Percentiles rank a stretch among this genome's conserved stretches.
Evolutionary conservation across 2,888 invertebrate genomes (phyloP).

Genomic region (Anoplius nigerrimus): DNA sequence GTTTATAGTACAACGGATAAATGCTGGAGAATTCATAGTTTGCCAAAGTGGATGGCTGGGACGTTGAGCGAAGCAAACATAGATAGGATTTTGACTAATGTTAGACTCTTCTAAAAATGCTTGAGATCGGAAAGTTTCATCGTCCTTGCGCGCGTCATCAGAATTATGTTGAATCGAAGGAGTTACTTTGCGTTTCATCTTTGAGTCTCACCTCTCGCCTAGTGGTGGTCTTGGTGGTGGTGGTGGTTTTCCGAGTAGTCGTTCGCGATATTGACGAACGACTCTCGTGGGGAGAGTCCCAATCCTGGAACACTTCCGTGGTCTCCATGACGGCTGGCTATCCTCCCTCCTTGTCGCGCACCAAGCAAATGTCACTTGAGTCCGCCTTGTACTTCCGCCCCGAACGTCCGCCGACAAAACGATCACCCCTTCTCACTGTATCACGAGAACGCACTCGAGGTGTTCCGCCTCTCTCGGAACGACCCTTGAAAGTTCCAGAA

Average conservation of each 20-base stretch:
- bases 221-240: conserved; percentile 38
- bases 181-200: background rate
- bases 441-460: conserved; percentile 33
- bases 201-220: conserved; percentile 62
- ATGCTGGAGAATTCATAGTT: too few species aligned
- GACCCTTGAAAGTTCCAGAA: background rate
- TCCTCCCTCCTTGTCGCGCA: conserved; percentile 23
- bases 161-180: too few species aligned
- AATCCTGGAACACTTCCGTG: conserved; percentile 72
- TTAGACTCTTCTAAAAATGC: too few species aligned
- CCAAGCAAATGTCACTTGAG: conserved; percentile 43
- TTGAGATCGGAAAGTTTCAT: too few species aligned
- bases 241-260: conserved; percentile 50
- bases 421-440: conserved; percentile 32
- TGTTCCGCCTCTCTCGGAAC: conserved; percentile 6
- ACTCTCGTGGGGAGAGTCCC: conserved; percentile 70
- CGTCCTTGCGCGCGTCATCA: too few species aligned
- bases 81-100: too few species aligned
- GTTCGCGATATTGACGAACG: conserved; percentile 60
- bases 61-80: too few species aligned
- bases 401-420: conserved; percentile 9
- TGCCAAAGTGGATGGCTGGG: too few species aligned
- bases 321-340: conserved; percentile 65
- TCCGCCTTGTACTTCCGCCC: background rate
- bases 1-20: too few species aligned